phyloP scores from a whole-genome alignment of 2,888 invertebrate genomes.

The Masnerella sp. region DNA sequence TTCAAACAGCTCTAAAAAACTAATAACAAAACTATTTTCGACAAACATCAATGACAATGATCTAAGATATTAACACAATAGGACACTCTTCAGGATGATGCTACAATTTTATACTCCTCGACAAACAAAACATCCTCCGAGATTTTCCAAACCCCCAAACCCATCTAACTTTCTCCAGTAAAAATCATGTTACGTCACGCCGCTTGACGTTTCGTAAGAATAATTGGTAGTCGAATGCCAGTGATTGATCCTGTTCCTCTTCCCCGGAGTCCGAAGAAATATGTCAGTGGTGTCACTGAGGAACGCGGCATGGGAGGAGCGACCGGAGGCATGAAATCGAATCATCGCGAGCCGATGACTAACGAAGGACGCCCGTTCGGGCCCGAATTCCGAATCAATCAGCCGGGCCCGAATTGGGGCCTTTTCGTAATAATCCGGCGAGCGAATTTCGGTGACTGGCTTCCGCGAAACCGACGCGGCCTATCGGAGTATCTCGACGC shows the following conservation, averaged over 20 bases:
- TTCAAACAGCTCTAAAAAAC: too few species aligned
- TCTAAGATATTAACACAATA: too few species aligned
- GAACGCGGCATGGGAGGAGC: slow-evolving; percentile 55
- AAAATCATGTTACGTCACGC: slow-evolving; percentile 23
- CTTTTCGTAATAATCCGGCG: slow-evolving; percentile 69
- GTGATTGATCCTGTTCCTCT: slow-evolving; percentile 36
- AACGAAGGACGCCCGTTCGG: slow-evolving; percentile 24
- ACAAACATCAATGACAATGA: too few species aligned
- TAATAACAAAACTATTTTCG: too few species aligned
- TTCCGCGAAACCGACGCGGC: slow-evolving; percentile 68
- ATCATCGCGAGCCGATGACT: slow-evolving; percentile 46
- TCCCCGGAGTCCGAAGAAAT: slow-evolving; percentile 28
- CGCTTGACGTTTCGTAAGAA: slow-evolving; percentile 40
- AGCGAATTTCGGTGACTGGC: slow-evolving; percentile 72
- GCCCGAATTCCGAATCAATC: slow-evolving; percentile 47
- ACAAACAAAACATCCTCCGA: too few species aligned
- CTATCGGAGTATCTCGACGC: slow-evolving; percentile 69
- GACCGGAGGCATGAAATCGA: slow-evolving; percentile 47
- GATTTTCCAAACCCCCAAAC: too few species aligned
- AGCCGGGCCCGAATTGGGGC: slow-evolving; percentile 32
- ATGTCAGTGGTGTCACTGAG: slow-evolving; percentile 53
- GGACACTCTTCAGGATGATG: too few species aligned
- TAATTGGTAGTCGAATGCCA: slow-evolving; percentile 33
- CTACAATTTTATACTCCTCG: too few species aligned
- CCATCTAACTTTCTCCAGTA: too few species aligned